Conservation (phyloP, 2,113 vertebrate species). For the Amazona vittata region DNA sequence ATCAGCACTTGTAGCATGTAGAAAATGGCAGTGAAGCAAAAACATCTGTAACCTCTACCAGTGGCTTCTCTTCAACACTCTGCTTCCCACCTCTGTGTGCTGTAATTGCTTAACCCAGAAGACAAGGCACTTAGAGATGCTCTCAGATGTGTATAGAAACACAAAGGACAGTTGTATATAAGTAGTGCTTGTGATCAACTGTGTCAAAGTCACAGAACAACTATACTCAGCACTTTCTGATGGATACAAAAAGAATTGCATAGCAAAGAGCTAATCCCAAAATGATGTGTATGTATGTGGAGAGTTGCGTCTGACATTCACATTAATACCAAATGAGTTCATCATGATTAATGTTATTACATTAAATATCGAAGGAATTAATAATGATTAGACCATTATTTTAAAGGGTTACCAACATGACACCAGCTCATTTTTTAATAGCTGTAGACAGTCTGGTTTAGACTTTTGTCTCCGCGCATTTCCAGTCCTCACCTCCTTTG, state of each 20-base stretch:
- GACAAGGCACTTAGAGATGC: background rate
- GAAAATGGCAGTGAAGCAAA: background rate
- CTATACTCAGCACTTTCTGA: conserved; percentile 30
- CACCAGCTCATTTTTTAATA: conserved; percentile 57
- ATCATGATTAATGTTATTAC: conserved; percentile 57
- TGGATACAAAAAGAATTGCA: background rate
- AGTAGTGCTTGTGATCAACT: background rate
- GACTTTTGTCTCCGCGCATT: conserved; percentile 10
- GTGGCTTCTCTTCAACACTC: background rate
- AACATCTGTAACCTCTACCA: background rate
- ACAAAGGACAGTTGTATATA: accelerated
- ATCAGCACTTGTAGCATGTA: background rate
- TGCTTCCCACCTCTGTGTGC: background rate
- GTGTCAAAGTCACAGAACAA: background rate
- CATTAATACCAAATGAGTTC: conserved; percentile 64
- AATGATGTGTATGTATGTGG: background rate
- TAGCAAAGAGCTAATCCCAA: background rate
- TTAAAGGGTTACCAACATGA: conserved; percentile 58
- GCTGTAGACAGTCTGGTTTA: conserved; percentile 45
- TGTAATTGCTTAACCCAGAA: background rate
- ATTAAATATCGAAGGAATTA: conserved; percentile 62
- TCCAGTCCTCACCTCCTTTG: conserved; percentile 29
- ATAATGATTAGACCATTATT: conserved; percentile 71
- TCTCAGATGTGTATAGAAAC: background rate
- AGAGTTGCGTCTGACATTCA: conserved; percentile 22